Evolutionary conservation across 2,797 vertebrate genomes (phyloP), one percentile per base, ranked within the genome.

Genomic region (Mormyrops attenuatus): DNA sequence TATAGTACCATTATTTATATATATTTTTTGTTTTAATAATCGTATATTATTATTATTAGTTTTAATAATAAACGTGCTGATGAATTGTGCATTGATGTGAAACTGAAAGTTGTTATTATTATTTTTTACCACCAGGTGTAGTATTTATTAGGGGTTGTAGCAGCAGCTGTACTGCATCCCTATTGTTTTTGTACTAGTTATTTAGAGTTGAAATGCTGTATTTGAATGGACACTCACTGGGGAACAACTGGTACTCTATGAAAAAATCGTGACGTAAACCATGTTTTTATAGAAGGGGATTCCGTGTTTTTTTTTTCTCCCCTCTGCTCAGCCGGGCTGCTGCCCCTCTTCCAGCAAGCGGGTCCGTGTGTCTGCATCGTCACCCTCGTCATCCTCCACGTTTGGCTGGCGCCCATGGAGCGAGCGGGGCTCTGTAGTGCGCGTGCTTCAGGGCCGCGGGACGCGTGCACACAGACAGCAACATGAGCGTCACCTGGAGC

Each of bases 401-500:
- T 95, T 96, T 92, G 94, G 94, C 90, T 98, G 96, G 94, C 96
- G 96, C 90, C 98, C 89, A 95, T 96, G 89, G 96, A 95, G 15
- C 95, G 96, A 94, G 89, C 97, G 96, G 91, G 95, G 95, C 93
- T 99, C 98, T 0, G 94, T 99, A 92, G 97, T 99, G 38, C 98
- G 96, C 92, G 99, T 97, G 60, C 94, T 99, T 90, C 97, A 97
- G 90, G 97, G 96, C 8, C 96, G 98, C 60, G 98, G 99, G 95
- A 96, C 98, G 92, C 95, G 96, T 87, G 95, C 97, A 82, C 97
- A 97, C 90, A n/a, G 73, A 44, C 96, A 96, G 93, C 97, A 95
- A 93, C 98, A 98, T 38, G 96, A 96, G 89, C 93, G 94, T 88
- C 90, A 96, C 89, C 95, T 99, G 91, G 96, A 96, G 89, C 94